phyloP scores from a whole-genome alignment of 2,888 invertebrate species.

The Flabesymbios commensalis region DNA sequence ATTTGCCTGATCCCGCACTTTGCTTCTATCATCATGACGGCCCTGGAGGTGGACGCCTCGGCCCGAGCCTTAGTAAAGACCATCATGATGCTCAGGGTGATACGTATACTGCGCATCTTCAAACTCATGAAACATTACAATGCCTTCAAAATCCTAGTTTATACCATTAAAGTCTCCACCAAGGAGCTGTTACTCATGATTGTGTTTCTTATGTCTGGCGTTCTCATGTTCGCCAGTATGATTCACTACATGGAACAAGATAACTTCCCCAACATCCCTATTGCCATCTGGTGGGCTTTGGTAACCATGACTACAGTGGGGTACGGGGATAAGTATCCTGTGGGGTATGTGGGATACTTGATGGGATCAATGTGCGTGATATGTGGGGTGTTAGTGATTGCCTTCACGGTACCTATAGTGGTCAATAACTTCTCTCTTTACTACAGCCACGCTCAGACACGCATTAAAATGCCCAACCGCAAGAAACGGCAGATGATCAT shows the following conservation, averaged over 20 bases:
- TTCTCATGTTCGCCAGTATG: constrained; percentile 57
- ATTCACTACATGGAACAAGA: constrained; percentile 55
- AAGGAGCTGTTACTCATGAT: constrained; percentile 58
- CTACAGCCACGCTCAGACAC: constrained; percentile 58
- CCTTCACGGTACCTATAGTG: constrained; percentile 59
- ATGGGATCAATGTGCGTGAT: constrained; percentile 56
- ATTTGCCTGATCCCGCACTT: constrained; percentile 55
- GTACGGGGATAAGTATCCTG: constrained; percentile 57
- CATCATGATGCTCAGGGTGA: constrained; percentile 37
- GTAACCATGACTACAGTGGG: constrained; percentile 62
- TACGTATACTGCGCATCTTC: constrained; percentile 56
- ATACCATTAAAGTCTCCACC: constrained; percentile 57
- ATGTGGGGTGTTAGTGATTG: constrained; percentile 58
- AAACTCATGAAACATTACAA: constrained; percentile 62
- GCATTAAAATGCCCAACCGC: constrained; percentile 26
- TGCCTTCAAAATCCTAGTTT: constrained; percentile 58
- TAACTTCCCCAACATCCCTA: constrained; percentile 58
- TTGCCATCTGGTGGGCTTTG: constrained; percentile 60
- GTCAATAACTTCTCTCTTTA: constrained; percentile 59
- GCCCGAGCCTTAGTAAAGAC: constrained; percentile 12
- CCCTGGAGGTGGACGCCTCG: constrained; percentile 37
- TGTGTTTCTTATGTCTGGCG: constrained; percentile 57
- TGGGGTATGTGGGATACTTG: constrained; percentile 43
- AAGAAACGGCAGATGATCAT: too few species aligned
- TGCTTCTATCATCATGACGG: constrained; percentile 48